Conservation (phyloP, 1,140 invertebrate genomes). For the Proales similis region DNA sequence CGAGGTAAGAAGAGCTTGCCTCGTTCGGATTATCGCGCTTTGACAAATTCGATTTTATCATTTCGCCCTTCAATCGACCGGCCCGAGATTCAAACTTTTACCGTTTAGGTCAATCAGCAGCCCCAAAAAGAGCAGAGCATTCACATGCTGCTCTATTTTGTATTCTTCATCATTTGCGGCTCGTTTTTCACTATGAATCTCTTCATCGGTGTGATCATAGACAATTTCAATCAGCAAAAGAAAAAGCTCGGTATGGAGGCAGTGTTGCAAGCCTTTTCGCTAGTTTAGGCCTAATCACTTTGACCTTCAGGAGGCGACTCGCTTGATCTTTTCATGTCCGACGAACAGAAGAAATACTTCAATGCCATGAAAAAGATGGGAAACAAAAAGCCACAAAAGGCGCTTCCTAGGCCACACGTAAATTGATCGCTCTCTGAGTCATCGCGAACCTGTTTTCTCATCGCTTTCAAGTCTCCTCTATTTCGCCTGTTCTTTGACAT, state of each 20-base stretch:
- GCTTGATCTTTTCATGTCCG: constrained; percentile 98
- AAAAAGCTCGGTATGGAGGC: constrained; percentile 63
- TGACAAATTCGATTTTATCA: too few species aligned
- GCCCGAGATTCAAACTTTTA: constrained; percentile 39
- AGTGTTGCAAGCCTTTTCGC: too few species aligned
- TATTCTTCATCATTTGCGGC: constrained; percentile 93
- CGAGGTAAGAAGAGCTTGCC: constrained; percentile 54
- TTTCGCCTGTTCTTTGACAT: constrained; percentile 93
- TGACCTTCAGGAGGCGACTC: constrained; percentile 72
- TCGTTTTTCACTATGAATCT: constrained; percentile 95
- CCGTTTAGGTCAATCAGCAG: constrained; percentile 71
- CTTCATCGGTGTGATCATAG: constrained; percentile 96
- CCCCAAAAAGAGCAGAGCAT: constrained; percentile 86
- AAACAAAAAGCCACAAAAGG: constrained; percentile 92
- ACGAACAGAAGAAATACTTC: constrained; percentile 99
- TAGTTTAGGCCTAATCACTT: background rate
- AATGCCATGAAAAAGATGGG: constrained; percentile 99
- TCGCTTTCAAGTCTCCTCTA: constrained; percentile 72
- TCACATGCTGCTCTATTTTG: constrained; percentile 96
- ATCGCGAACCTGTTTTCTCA: constrained; percentile 39
- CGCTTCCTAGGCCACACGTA: constrained; percentile 89
- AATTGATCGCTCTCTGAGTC: constrained; percentile 40
- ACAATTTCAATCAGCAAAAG: constrained; percentile 98
- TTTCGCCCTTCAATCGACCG: background rate
- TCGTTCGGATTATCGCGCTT: too few species aligned